Percentiles rank a stretch among this genome's conserved stretches.
Evolutionary conservation across 1,140 invertebrate species (phyloP).

Genomic region (Drosophila trapezifrons): DNA sequence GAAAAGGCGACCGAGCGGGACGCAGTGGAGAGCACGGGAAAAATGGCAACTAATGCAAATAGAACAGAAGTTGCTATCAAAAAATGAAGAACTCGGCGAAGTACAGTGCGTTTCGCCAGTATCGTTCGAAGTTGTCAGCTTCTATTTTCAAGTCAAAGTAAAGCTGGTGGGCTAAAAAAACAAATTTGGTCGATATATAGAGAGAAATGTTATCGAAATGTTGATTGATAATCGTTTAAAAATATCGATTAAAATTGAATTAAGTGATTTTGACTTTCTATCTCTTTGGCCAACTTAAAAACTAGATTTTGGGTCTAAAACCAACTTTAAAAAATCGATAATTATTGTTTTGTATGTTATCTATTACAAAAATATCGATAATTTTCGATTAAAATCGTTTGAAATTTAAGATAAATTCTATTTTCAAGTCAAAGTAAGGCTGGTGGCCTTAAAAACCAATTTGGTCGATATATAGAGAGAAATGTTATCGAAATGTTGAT

Average conservation of each 20-base stretch:
- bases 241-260: accelerated
- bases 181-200: too few relatives aligned
- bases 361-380: too few relatives aligned
- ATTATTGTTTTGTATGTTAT: too few relatives aligned
- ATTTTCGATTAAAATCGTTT: background rate
- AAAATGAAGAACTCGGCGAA: constrained; percentile 11
- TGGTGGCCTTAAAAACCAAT: too few relatives aligned
- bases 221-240: background rate
- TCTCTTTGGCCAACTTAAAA: background rate
- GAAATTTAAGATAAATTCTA: background rate
- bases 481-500: background rate
- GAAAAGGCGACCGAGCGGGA: background rate
- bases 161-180: too few relatives aligned
- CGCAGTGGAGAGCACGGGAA: background rate
- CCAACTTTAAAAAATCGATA: too few relatives aligned
- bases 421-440: too few relatives aligned
- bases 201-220: background rate
- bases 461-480: too few relatives aligned
- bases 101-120: constrained; percentile 33
- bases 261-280: accelerated
- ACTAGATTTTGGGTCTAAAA: background rate
- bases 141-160: too few relatives aligned
- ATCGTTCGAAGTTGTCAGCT: too few relatives aligned
- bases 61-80: constrained; percentile 30
- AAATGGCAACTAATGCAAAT: constrained; percentile 42